Base-by-base conservation (phyloP, 1,140 invertebrate species). In the Episyrphus balteatus region DNA sequence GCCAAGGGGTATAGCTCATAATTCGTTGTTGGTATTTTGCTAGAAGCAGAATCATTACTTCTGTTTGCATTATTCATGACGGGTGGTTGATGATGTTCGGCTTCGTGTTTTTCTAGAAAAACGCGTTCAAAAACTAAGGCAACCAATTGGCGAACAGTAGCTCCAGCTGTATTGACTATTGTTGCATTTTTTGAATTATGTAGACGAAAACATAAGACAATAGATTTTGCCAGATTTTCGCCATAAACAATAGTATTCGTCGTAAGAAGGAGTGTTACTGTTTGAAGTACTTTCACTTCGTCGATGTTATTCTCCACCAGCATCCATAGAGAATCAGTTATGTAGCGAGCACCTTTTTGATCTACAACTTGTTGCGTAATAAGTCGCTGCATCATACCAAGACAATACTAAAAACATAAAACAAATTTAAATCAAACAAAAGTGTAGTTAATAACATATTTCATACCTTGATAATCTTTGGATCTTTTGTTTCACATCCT, bases 401-500 rank as follows among this genome's bases (percentile, higher is more conserved):
- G 71, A 66, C 92, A 93, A 65, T 93, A 84, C 82, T 96, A 33
- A 2, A 36, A 26, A 37, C 31, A 36, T 5, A 13, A 1, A 34
- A 17, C 70, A 36, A 76, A 75, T 19, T 55, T 57, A 54, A 21
- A 31, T 18, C 14, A 26, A 13, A 46, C n/a, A 10, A 47, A 46
- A 12, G 17, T 7, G 13, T 18, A 18, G 7, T 37, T 42, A 6
- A 5, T 6, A 14, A 13, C n/a, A 14, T 18, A 32, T 49, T 41
- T 46, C 51, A 55, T 70, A 88, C 86, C 77, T 88, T 89, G 34
- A 96, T 91, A 55, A 98, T 86, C 78, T 96, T 97, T 18, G 91
- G 77, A 73, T 95, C 92, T 75, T 95, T 97, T 17, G 92, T 95
- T 65, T 98, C 93, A 78, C 94, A 98, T 61, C 92, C 95, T 74